Evolutionary conservation across 64 coral and sea anemone species (phyloP).

Genomic region (Anthopleura sola): DNA sequence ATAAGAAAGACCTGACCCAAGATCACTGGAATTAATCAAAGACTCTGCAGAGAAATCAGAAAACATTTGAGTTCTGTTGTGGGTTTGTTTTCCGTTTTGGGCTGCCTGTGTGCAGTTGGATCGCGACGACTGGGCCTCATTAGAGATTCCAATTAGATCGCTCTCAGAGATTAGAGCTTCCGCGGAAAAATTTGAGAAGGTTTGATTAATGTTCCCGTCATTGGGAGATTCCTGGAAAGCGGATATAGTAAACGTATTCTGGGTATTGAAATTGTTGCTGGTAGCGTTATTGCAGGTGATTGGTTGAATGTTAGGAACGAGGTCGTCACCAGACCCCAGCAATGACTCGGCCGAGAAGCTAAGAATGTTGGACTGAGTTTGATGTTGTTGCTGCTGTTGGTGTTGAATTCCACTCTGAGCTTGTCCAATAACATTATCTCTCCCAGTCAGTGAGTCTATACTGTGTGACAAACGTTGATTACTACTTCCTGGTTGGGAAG

Average conservation of each 20-base stretch:
- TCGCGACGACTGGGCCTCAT: constrained; percentile 33
- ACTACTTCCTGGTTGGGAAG: background rate
- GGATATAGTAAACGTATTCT: constrained; percentile 21
- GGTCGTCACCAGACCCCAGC: constrained; percentile 40
- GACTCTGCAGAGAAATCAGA: constrained; percentile 91
- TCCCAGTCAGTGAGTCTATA: constrained; percentile 75
- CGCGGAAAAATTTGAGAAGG: constrained; percentile 85
- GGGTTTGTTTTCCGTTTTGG: constrained; percentile 29
- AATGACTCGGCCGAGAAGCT: constrained; percentile 61
- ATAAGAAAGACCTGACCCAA: constrained; percentile 73
- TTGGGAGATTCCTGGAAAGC: constrained; percentile 28
- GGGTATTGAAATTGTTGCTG: background rate
- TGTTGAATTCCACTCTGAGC: constrained; percentile 18
- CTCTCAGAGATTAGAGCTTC: constrained; percentile 76
- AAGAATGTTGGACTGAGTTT: constrained; percentile 29
- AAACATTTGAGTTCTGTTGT: constrained; percentile 61
- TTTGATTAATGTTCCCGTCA: constrained; percentile 37
- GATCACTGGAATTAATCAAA: constrained; percentile 70
- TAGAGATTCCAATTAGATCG: constrained; percentile 49
- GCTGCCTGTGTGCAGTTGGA: constrained; percentile 11
- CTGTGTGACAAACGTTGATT: constrained; percentile 70
- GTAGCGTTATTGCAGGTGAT: constrained; percentile 28
- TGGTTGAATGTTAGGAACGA: constrained; percentile 49
- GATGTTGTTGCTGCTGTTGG: constrained; percentile 13
- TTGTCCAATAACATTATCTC: constrained; percentile 32